Conservation (phyloP, 2,113 vertebrate species). For the Fukomys damarensis region DNA sequence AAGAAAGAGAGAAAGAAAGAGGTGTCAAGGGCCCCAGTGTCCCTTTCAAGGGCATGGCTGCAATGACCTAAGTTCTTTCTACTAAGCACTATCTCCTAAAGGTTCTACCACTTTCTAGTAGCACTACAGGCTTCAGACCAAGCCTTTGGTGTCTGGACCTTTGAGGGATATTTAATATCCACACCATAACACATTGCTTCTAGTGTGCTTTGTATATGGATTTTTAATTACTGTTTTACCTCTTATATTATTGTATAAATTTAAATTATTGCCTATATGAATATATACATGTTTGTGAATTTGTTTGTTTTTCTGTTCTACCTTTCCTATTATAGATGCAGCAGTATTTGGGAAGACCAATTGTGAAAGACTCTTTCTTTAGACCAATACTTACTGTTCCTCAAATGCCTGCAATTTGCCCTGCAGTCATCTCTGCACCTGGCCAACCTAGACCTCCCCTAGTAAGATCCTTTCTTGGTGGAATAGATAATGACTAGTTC, state of each 20-base stretch:
- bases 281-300: neutral
- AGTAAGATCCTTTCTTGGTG: slow-evolving; percentile 61
- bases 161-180: neutral
- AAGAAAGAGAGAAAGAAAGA: neutral
- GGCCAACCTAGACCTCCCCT: slow-evolving; percentile 62
- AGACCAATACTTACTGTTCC: slow-evolving; percentile 73
- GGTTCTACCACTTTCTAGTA: neutral
- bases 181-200: neutral
- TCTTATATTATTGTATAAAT: slow-evolving; percentile 12
- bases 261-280: neutral
- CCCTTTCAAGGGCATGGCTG: neutral
- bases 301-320: slow-evolving; percentile 14
- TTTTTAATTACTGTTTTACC: neutral
- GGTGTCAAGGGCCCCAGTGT: neutral
- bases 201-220: slow-evolving; percentile 18
- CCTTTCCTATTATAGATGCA: slow-evolving; percentile 76
- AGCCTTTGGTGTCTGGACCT: neutral
- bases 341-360: slow-evolving; percentile 80
- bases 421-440: slow-evolving; percentile 66
- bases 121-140: neutral
- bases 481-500: neutral
- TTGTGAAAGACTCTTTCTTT: slow-evolving; percentile 76
- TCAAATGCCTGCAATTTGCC: slow-evolving; percentile 72
- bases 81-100: neutral
- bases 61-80: neutral